Evolutionary conservation across 2,113 vertebrate genomes (phyloP), one percentile per base, ranked within the genome.

Genomic region (Genyomyrus donnyi): DNA sequence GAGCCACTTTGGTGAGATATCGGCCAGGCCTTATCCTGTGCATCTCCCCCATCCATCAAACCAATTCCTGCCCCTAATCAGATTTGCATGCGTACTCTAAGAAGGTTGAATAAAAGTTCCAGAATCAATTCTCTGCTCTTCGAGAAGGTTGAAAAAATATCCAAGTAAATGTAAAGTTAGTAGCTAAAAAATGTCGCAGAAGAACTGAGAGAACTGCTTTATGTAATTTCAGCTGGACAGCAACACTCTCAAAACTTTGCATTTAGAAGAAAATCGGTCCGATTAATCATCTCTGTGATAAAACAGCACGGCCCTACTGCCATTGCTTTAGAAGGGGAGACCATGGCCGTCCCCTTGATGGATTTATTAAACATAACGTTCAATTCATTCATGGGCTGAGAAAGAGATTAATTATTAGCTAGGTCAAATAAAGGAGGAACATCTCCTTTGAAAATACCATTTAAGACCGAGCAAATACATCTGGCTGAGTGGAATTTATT

Each of bases 301-400:
- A 46, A 46, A 84, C 15, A 48, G 24, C 45, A 48, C 8, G 6
- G 13, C 45, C 83, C 15, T 48, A 46, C 39, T 10, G 8, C 80
- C 80, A 11, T 84, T 17, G 39, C 42, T 48, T 17, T n/a, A 42
- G 45, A 11, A 85, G 24, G 83, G 45, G 83, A n/a, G 21, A 48
- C 35, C 45, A 85, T 9, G 39, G 83, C 42, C 8, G 17, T n/a
- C 45, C 83, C 42, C 83, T 48, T 87, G 46, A 87, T 87, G 85
- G 85, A 50, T 87, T 85, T 85, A 85, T 85, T 85, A 85, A 85
- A 85, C 45, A 85, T 48, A 85, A 85, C 13, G n/a, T 87, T 31
- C n/a, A 53, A 53, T 87, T 52, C 49, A 87, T 87, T 19, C 46
- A 31, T 53, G 24, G 45, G 83, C 83, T 53, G 27, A 52, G 85